Conservation (phyloP, 2,888 invertebrate genomes). For the Celastrina argiolus region DNA sequence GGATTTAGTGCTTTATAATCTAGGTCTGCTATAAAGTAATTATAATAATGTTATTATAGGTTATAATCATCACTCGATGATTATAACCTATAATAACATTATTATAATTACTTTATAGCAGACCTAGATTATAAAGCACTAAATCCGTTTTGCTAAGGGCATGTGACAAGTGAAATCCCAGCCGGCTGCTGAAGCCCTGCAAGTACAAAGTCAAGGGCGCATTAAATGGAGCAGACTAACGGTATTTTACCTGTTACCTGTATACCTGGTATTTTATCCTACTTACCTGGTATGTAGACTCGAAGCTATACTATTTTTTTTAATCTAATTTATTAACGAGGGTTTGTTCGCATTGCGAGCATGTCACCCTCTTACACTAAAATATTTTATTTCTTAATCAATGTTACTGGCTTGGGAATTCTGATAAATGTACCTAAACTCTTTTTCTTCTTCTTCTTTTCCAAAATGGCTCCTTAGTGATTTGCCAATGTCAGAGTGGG, state of each 20-base stretch:
- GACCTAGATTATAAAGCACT: neutral
- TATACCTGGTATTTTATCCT: neutral
- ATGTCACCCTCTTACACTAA: too few species aligned
- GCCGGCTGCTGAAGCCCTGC: conserved; percentile 35
- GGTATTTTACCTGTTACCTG: neutral
- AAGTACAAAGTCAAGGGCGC: conserved; percentile 36
- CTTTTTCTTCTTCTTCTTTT: too few species aligned
- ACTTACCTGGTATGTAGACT: neutral
- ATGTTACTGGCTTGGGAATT: too few species aligned
- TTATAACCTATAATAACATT: too few species aligned
- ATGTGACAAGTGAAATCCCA: conserved; percentile 12
- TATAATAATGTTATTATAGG: neutral
- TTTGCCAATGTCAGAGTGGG: too few species aligned
- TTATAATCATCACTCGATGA: too few species aligned
- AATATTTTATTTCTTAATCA: too few species aligned
- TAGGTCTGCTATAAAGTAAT: neutral
- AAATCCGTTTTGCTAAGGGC: conserved; percentile 3
- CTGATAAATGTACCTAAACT: too few species aligned
- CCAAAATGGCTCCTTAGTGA: too few species aligned
- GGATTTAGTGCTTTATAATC: neutral
- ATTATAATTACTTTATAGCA: neutral
- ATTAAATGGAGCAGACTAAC: conserved; percentile 27
- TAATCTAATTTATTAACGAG: too few species aligned
- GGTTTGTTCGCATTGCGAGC: too few species aligned
- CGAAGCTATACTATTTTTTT: too few species aligned